Base-by-base conservation (phyloP, 1,140 invertebrate genomes). In the Sweltsa coloradensis region DNA sequence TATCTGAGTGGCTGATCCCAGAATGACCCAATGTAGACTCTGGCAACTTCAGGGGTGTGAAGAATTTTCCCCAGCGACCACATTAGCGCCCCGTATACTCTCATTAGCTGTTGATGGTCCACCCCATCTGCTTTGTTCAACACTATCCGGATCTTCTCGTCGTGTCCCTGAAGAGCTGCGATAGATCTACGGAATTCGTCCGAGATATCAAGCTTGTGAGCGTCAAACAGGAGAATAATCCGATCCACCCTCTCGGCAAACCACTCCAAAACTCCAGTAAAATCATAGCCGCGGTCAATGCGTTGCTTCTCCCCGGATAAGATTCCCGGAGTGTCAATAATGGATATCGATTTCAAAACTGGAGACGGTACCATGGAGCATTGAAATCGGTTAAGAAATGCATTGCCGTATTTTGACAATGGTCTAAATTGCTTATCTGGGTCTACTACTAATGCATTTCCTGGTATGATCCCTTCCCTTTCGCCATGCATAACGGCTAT, bases 271-370 rank as follows among this genome's bases (percentile, higher is more conserved):
- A 85, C 80, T 13, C 74, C 76, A 25, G 75, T 72, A 60, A 84
- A 85, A 56, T 83, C 75, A 57, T 79, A 79, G 2, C 77, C 78
- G 48, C 78, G 60, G 57, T 80, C 74, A 21, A 74, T 61, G 27
- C 93, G 74, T 64, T 94, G 91, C 62, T 96, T 95, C 64, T 95
- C 90, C 14, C 92, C 91, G 2, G 86, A 89, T 27, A 89, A 66
- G 43, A 89, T 90, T 50, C 94, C 95, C 46, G 95, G 95, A 0
- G 93, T 97, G 64, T 98, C 95, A 7, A 98, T 83, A 56, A 99
- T 95, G 1, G 91, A 92, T 43, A 98, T 85, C 42, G 85, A 88
- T 54, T 93, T 79, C 5, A 98, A 66, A 19, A 97, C 93, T 3
- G 85, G 79, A 25, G 85, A 90, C 21, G 78, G 73, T 0, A 93